Evolutionary conservation across 2,113 vertebrate species (phyloP).

Genomic region (Pollimyrus isidori): DNA sequence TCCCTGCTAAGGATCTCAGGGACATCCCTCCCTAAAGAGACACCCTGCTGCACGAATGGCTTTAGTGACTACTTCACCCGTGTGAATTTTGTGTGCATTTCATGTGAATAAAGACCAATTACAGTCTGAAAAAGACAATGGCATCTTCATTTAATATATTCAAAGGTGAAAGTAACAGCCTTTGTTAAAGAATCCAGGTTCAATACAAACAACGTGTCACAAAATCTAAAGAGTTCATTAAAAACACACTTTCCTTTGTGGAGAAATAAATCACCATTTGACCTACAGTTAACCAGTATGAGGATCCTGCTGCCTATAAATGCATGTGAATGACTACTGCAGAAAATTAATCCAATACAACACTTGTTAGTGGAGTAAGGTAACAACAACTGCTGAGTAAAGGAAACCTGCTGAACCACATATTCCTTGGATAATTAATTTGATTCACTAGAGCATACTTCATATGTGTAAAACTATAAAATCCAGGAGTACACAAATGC

Average conservation of each 20-base stretch:
- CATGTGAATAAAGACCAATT: slow-evolving; percentile 4
- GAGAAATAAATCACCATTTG: not conserved
- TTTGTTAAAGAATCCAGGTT: not conserved
- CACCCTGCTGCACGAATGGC: not conserved
- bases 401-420: not conserved
- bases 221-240: not conserved
- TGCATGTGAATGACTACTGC: not conserved
- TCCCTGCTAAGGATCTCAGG: slow-evolving; percentile 1
- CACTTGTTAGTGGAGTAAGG: not conserved
- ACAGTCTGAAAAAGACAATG: not conserved
- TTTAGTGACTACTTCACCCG: slow-evolving; percentile 2
- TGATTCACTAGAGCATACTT: not conserved
- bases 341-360: not conserved
- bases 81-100: not conserved
- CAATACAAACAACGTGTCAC: not conserved
- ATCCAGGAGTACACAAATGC: not conserved
- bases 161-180: not conserved
- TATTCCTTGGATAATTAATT: not conserved
- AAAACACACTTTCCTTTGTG: not conserved
- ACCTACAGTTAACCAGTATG: not conserved
- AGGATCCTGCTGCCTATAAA: not conserved
- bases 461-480: not conserved
- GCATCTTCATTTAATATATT: not conserved
- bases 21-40: slow-evolving; percentile 5
- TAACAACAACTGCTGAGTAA: not conserved